Evolutionary conservation across 2,113 vertebrate genomes (phyloP), one percentile per base, ranked within the genome.

Genomic region (Gadus macrocephalus): DNA sequence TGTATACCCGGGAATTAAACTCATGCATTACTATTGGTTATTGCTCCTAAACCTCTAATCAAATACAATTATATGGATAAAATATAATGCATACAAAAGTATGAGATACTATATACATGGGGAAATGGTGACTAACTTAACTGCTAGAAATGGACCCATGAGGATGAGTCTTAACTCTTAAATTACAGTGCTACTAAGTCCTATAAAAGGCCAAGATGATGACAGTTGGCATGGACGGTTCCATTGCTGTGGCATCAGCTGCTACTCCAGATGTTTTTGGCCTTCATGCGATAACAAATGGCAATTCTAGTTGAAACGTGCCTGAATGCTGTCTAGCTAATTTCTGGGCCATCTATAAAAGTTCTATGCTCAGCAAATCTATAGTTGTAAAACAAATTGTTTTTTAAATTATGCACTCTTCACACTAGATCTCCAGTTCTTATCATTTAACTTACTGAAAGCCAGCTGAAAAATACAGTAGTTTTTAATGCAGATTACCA

Each of bases 11-110:
- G 85, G 88, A 88, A 91, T 86, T 94, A 92, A 83, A 84, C 85
- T 94, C 93, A 95, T 94, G 93, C 93, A 95, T 91, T 93, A 95
- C 87, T 78, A 74, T 89, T 82, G 68, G 79, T 96, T 98, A 97
- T 96, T 97, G 95, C 95, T 97, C 92, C 92, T 94, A 94, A 94
- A 93, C 83, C 88, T 87, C 92, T 93, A 94, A 93, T 90, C 69
- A 85, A 93, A 93, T 92, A 93, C 89, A 92, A 83, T 92, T 87
- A 85, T 93, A 95, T 96, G 95, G 95, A 95, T 95, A 90, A 93
- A 93, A 91, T 88, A 91, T 91, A 92, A 92, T 81, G 90, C 92
- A 92, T 94, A 86, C 85, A 55, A 69, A 91, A 92, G 88, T 88
- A 86, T 93, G 94, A 95, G 92, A 93, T 95, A 91, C 91, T 93